A percentile compares a stretch with the other conserved stretches of the same genome.
Conservation (phyloP, 2,113 vertebrate genomes). For the Circaetus gallicus region DNA sequence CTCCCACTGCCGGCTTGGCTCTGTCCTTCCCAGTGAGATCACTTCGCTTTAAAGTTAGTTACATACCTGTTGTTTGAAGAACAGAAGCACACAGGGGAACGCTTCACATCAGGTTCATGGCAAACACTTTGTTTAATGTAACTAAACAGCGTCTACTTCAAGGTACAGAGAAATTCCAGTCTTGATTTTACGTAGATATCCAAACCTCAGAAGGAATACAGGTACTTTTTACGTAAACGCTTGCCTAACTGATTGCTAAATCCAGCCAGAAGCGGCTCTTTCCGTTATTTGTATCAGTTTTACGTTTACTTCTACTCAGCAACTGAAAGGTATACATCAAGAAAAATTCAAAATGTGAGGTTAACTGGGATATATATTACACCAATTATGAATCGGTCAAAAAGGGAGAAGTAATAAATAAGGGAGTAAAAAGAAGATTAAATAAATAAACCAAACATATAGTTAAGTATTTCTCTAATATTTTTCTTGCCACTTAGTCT, state of each 20-base stretch:
- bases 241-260: background rate
- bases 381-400: background rate
- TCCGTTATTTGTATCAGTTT: background rate
- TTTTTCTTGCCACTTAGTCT: background rate
- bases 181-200: background rate
- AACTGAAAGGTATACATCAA: background rate
- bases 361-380: background rate
- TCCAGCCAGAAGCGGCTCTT: background rate
- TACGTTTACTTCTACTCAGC: background rate
- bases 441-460: background rate
- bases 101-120: background rate
- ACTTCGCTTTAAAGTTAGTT: background rate
- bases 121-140: background rate
- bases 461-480: background rate
- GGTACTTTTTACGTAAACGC: background rate
- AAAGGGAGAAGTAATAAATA: background rate
- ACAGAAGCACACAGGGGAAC: background rate
- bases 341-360: background rate
- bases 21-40: background rate
- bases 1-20: background rate
- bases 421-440: background rate
- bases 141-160: background rate
- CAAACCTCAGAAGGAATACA: background rate
- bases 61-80: background rate
- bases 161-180: background rate